Evolutionary conservation across 2,797 vertebrate species (phyloP), one percentile per base, ranked within the genome.

Genomic region (Parotocinclus haroldoi): DNA sequence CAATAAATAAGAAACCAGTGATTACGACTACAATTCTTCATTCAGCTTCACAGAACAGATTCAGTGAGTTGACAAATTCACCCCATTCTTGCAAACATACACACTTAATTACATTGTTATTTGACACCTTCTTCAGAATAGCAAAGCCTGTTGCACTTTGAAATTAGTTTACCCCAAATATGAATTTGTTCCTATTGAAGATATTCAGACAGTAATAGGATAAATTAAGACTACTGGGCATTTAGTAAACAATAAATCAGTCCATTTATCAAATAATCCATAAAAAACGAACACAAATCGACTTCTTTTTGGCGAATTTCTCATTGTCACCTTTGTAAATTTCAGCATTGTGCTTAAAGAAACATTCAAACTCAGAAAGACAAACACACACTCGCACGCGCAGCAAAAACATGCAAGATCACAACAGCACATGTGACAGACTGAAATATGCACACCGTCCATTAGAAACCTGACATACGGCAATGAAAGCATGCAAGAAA

Each of bases 221-320:
- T 61, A 72, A 69, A 67, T 71, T 69, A 76, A 76, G 60, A 74
- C 75, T 69, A 79, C 67, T 73, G 71, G 69, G 78, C 52, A 70
- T 72, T 58, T 40, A 64, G 69, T 63, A 66, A 68, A 67, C 13
- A 46, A 61, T 19, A 75, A 75, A 76, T 58, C 68, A 72, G 58
- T 72, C 56, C 2, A 71, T 70, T 67, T 76, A 73, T 79, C 66
- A 77, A 77, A 77, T 74, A 56, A 64, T 67, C 73, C 63, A 70
- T 73, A 74, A 71, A 66, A 76, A 68, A 56, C 69, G 63, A 72
- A 44, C 73, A 72, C 73, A 72, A 62, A 58, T 63, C 5, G 55
- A 61, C 65, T 64, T 5, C 54, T 69, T 65, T 75, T 49, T 67
- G 50, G 63, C 44, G 67, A 75, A 5, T 27, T 27, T 59, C 63